Evolutionary conservation across 2,888 invertebrate species (phyloP), one percentile per base, ranked within the genome.

Genomic region (Watsonalla cultraria): DNA sequence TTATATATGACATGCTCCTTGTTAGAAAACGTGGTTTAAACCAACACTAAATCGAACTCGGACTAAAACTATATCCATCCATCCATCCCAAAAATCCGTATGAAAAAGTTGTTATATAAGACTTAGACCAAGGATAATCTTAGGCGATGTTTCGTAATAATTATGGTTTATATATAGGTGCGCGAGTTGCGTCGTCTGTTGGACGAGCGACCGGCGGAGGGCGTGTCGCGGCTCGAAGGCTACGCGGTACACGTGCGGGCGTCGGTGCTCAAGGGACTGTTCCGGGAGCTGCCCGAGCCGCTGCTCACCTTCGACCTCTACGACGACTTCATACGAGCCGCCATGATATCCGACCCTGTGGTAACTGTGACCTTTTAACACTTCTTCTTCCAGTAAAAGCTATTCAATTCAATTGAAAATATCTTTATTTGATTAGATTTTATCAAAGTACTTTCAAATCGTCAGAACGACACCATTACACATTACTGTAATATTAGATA

Each of bases 261-360:
- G 0, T 96, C 97, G 45, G 96, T 97, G 39, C 91, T 98, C 56
- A 98, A 98, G 86, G 90, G 93, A 64, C 97, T 97, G 90, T 94
- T 98, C 82, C 92, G 98, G 45, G 98, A 98, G 80, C 95, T 98
- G 93, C 96, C 97, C 13, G 98, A 98, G 82, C 98, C 98, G 15
- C 89, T 98, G 65, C 92, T 98, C 64, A 97, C 98, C 52, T 98
- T 95, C 87, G 98, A 98, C 79, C 94, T 96, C 61, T 98, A 98
- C 82, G 98, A 98, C 84, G 98, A 98, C 86, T 97, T 98, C 84
- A 93, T 98, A 58, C 94, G 96, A 62, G 97, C 97, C 47, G 95
- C 97, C 5, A 96, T 96, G 83, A 93, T 97, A 64, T 93, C 94
- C 9, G 96, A 97, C 80, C 93, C 93, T 15, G 94, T 86, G 82